Base-by-base conservation (phyloP, 2,888 invertebrate species). In the Papilio demoleus region DNA sequence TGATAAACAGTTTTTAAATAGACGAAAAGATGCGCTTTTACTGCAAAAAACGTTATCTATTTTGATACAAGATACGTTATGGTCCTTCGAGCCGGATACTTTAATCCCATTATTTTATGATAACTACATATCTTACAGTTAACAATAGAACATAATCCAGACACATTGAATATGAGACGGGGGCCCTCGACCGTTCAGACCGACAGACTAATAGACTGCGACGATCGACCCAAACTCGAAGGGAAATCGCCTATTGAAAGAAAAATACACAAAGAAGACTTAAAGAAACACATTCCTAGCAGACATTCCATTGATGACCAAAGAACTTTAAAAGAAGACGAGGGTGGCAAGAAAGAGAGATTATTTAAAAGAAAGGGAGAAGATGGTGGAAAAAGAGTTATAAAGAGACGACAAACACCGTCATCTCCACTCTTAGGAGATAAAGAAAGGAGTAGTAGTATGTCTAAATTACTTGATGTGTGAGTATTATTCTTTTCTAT, bases 121-220 rank as follows among this genome's bases (percentile, higher is more conserved):
- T 22, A 11, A 22, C 31, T 24, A 27, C 14, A 36, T 58, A 1
- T 59, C 2, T 38, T 59, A 53, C 90, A 97, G 95, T 88, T 98
- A 72, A 98, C 97, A 3, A 96, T 98, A 78, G 98, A 98, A 86
- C 97, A 97, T 82, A 97, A 97, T 84, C 97, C 98, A 11, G 96
- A 96, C 74, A 94, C 96, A 45, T 78, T 79, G 62, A 79, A 74
- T 72, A 71, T 71, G 6, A 77, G 73, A 66, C 74, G 76, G 12
- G 74, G 72, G 4, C 68, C 73, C 24, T 61, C 72, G 59, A 68
- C 72, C 70, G 67, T 74, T 68, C 77, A 73, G 75, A 74, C 73
- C 64, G 76, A 77, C 64, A 71, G 70, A 36, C 74, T 78, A 38
- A 69, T 71, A 1, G 77, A 79, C 14, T 24, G n/a, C 65, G 71